A percentile compares a stretch with the other conserved stretches of the same genome.
Conservation (phyloP, 2,888 invertebrate species). For the Entomobrya multifasciata region DNA sequence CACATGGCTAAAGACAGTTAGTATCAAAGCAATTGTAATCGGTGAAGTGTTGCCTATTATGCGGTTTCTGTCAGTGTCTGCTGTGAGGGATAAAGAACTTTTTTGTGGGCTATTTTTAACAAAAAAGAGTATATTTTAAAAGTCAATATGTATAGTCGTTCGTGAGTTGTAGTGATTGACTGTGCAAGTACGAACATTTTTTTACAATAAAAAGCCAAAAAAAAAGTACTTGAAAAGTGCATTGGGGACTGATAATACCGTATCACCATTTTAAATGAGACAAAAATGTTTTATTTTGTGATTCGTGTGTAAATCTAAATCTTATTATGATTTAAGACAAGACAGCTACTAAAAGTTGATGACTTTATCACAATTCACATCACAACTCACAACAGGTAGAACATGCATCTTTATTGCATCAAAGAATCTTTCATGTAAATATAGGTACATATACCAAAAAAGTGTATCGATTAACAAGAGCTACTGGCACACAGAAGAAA, state of each 20-base stretch:
- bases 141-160: background rate
- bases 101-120: background rate
- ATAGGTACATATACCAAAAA: no score
- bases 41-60: slow-evolving; percentile 55
- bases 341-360: no score
- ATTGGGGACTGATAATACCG: background rate
- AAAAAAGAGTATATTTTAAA: background rate
- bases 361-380: no score
- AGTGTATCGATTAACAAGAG: no score
- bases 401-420: no score
- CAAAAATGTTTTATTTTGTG: background rate
- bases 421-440: no score
- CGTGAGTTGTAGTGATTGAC: background rate
- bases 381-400: no score
- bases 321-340: no score
- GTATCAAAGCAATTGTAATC: slow-evolving; percentile 37
- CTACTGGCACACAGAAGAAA: no score
- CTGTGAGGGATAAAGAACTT: background rate
- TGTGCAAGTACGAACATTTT: background rate
- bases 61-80: slow-evolving; percentile 38
- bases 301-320: background rate
- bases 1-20: slow-evolving; percentile 70
- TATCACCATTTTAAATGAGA: background rate
- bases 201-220: background rate
- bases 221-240: background rate